Evolutionary conservation across 2,888 invertebrate species (phyloP).

Genomic region (Chrysopilus asiliformis): DNA sequence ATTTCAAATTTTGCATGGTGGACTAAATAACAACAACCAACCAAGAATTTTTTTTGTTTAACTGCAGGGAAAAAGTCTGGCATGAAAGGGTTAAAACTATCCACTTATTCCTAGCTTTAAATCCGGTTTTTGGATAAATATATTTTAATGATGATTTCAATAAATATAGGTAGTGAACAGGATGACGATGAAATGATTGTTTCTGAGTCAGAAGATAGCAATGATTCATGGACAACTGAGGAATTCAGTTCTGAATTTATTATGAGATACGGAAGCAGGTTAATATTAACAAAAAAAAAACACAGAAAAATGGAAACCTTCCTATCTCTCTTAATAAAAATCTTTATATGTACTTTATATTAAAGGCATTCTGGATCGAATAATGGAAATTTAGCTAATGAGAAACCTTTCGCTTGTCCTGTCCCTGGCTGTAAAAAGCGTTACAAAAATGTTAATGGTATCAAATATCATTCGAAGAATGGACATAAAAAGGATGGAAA

Average conservation of each 20-base stretch:
- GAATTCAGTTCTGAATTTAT: conserved; percentile 70
- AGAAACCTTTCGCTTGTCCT: conserved; percentile 74
- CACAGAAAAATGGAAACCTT: not conserved
- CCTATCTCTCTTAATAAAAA: conserved; percentile 5
- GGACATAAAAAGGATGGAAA: conserved; percentile 75
- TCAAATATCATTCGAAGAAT: conserved; percentile 78
- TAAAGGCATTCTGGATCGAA: conserved; percentile 37
- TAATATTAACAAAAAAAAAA: too few species aligned
- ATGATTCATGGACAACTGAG: conserved; percentile 68
- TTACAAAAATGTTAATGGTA: conserved; percentile 79
- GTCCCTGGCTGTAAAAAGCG: conserved; percentile 77
- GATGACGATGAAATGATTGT: conserved; percentile 55
- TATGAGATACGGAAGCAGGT: conserved; percentile 58
- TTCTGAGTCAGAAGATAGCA: conserved; percentile 66
- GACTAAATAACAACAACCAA: too few species aligned
- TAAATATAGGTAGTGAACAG: conserved; percentile 48
- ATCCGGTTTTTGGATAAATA: not conserved
- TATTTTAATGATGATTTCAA: conserved; percentile 4
- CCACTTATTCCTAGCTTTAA: too few species aligned
- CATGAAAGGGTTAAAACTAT: too few species aligned
- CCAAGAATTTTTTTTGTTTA: too few species aligned
- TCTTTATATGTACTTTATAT: conserved; percentile 11
- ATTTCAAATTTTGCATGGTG: too few species aligned
- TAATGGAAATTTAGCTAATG: conserved; percentile 39
- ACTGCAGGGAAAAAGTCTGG: too few species aligned